Evolutionary conservation across 1,140 invertebrate species (phyloP).

Genomic region (Stenopsyche tienmushanensis): DNA sequence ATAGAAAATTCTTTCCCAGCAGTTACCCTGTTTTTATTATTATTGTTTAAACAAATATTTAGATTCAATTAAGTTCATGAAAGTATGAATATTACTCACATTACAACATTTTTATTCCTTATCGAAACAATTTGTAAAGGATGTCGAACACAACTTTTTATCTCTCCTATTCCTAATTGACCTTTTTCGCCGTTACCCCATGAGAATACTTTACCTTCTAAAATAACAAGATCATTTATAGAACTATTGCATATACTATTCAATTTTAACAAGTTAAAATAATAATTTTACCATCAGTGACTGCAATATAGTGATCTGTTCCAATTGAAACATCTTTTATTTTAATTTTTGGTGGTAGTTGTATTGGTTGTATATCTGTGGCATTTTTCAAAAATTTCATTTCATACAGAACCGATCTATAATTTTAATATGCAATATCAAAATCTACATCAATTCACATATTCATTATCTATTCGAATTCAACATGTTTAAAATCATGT

Average conservation of each 20-base stretch:
- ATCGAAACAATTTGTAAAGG: constrained; percentile 62
- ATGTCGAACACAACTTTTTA: constrained; percentile 55
- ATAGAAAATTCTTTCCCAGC: constrained; percentile 63
- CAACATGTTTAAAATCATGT: constrained; percentile 45
- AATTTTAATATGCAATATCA: constrained; percentile 41
- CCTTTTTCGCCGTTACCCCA: constrained; percentile 72
- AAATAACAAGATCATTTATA: too few relatives aligned
- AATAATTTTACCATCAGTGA: constrained; percentile 56
- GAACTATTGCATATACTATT: constrained; percentile 17
- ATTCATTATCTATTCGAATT: too few relatives aligned
- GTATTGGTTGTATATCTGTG: constrained; percentile 57
- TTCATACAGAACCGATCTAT: constrained; percentile 62
- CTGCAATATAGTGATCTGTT: constrained; percentile 67
- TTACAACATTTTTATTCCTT: constrained; percentile 62
- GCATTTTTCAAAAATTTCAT: constrained; percentile 58
- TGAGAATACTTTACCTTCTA: constrained; percentile 60
- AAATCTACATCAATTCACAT: too few relatives aligned
- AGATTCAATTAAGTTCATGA: too few relatives aligned
- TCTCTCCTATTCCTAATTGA: constrained; percentile 67
- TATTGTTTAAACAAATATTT: too few relatives aligned
- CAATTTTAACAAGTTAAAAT: neutral
- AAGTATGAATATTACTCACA: constrained; percentile 52
- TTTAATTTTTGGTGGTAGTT: constrained; percentile 56
- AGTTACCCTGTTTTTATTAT: constrained; percentile 47
- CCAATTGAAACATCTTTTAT: constrained; percentile 63